Evolutionary conservation across 1,140 invertebrate species (phyloP).

Genomic region (Drosophila nigromelanica): DNA sequence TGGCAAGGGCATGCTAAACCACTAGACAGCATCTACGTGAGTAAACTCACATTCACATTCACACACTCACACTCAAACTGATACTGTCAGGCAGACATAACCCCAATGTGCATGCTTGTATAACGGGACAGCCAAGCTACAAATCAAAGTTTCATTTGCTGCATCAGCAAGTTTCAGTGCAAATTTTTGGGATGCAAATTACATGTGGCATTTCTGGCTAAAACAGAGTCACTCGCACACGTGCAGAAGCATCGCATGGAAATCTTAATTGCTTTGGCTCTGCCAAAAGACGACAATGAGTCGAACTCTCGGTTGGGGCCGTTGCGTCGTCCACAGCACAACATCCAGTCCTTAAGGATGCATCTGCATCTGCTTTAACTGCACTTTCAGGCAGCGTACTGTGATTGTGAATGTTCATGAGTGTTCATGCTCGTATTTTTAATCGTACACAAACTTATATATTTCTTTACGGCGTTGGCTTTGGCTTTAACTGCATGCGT

Average conservation of each 20-base stretch:
- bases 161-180: slow-evolving; percentile 53
- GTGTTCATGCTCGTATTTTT: background rate
- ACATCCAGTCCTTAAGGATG: slow-evolving; percentile 17
- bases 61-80: slow-evolving; percentile 8
- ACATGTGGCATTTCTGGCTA: slow-evolving; percentile 28
- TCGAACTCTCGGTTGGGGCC: slow-evolving; percentile 17
- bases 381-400: background rate
- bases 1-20: slow-evolving; percentile 1
- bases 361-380: background rate
- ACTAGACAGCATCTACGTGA: slow-evolving; percentile 51
- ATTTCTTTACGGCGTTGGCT: background rate
- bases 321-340: background rate
- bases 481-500: slow-evolving; percentile 6
- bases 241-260: slow-evolving; percentile 25
- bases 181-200: slow-evolving; percentile 62
- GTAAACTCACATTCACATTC: slow-evolving; percentile 23
- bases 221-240: slow-evolving; percentile 19
- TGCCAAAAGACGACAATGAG: slow-evolving; percentile 34
- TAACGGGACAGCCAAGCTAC: slow-evolving; percentile 47
- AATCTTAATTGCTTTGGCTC: slow-evolving; percentile 59
- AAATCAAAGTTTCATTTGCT: slow-evolving; percentile 68
- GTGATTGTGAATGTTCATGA: slow-evolving; percentile 13
- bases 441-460: slow-evolving; percentile 14
- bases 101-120: slow-evolving; percentile 55
- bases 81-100: slow-evolving; percentile 16